phyloP scores from a whole-genome alignment of 1,140 invertebrate species.

The Achroia grisella region DNA sequence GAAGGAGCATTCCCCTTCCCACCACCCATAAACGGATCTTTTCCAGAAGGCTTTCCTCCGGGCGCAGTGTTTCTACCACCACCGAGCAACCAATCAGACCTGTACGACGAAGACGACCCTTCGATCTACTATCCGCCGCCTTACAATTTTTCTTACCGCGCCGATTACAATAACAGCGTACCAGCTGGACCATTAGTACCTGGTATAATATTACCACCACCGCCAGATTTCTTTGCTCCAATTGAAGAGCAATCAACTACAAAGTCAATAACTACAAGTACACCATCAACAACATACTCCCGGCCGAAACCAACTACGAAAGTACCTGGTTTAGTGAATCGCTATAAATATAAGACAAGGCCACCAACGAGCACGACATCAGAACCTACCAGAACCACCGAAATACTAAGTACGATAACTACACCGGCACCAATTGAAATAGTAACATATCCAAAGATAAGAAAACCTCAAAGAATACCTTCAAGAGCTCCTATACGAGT shows the following conservation, averaged over 20 bases:
- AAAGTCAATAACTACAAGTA: constrained; percentile 49
- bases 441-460: constrained; percentile 42
- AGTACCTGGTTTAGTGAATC: constrained; percentile 36
- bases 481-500: constrained; percentile 43
- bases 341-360: constrained; percentile 64
- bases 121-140: constrained; percentile 92
- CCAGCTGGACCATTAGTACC: constrained; percentile 90
- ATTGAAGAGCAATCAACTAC: constrained; percentile 70
- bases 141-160: constrained; percentile 88
- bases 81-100: constrained; percentile 80
- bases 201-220: constrained; percentile 89
- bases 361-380: constrained; percentile 35
- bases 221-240: constrained; percentile 87
- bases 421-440: constrained; percentile 47
- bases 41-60: constrained; percentile 76
- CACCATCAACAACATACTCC: constrained; percentile 41
- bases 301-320: constrained; percentile 56
- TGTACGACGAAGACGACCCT: constrained; percentile 90
- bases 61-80: constrained; percentile 81
- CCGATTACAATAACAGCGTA: constrained; percentile 84
- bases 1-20: constrained; percentile 75
- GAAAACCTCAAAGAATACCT: constrained; percentile 51
- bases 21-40: constrained; percentile 72
- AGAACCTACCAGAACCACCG: constrained; percentile 55
- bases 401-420: constrained; percentile 48